Evolutionary conservation across 2,888 invertebrate species (phyloP).

Genomic region (Dicycla oo): DNA sequence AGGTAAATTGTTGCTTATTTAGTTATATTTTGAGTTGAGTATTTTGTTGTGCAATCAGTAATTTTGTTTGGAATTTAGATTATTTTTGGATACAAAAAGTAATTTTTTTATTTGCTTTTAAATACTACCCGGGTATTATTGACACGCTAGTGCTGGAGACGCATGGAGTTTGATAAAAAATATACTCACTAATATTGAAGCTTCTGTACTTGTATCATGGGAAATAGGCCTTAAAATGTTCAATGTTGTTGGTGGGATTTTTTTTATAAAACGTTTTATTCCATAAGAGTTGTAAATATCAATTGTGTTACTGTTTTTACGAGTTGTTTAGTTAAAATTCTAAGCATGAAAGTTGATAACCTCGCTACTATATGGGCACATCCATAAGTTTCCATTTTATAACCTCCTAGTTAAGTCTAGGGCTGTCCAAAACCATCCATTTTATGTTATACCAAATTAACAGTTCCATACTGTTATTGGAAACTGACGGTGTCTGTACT

Average conservation of each 20-base stretch:
- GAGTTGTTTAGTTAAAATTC: background rate
- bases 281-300: background rate
- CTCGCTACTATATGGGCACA: constrained; percentile 11
- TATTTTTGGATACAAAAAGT: too few relatives aligned
- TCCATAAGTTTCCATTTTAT: constrained; percentile 30
- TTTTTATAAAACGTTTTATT: background rate
- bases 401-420: constrained; percentile 48
- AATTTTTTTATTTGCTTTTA: too few relatives aligned
- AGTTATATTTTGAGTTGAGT: too few relatives aligned
- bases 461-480: constrained; percentile 64
- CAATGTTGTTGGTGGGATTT: background rate
- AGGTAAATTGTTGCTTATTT: too few relatives aligned
- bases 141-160: background rate
- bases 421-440: constrained; percentile 46
- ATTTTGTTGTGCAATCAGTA: too few relatives aligned
- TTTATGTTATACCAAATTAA: constrained; percentile 64
- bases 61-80: too few relatives aligned
- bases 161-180: background rate
- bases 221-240: background rate
- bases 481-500: constrained; percentile 68
- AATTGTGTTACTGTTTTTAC: background rate
- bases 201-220: background rate
- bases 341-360: background rate
- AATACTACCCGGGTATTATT: constrained; percentile 13
- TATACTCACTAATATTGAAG: background rate